Evolutionary conservation across 2,888 invertebrate genomes (phyloP).

Genomic region (Phlogophora meticulosa): DNA sequence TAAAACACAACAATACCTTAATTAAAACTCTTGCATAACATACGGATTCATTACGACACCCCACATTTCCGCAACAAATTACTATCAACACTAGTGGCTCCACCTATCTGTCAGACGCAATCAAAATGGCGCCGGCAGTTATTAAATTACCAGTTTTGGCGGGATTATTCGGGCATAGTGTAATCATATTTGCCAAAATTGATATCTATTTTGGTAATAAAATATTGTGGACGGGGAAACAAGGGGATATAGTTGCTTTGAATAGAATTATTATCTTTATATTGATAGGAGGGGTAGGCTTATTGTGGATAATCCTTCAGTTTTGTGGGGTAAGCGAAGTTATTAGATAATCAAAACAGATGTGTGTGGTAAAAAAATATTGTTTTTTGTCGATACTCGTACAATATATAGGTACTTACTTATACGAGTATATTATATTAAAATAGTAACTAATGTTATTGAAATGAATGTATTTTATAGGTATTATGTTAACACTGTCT

Average conservation of each 20-base stretch:
- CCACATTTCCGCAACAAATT: not conserved
- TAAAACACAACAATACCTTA: not conserved
- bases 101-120: conserved; percentile 61
- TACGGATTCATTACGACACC: not conserved
- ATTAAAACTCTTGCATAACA: conserved; percentile 2
- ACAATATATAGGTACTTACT: too few relatives aligned
- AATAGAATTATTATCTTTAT: conserved; percentile 51
- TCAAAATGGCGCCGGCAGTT: conserved; percentile 67
- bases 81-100: conserved; percentile 45
- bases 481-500: too few relatives aligned
- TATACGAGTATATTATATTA: too few relatives aligned
- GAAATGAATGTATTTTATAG: too few relatives aligned
- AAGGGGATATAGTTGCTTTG: conserved; percentile 54
- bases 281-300: conserved; percentile 28
- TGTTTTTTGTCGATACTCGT: conserved; percentile 9
- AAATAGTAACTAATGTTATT: too few relatives aligned
- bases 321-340: conserved; percentile 31
- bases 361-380: conserved; percentile 36
- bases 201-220: conserved; percentile 72
- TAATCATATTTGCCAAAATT: conserved; percentile 75
- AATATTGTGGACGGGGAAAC: conserved; percentile 65
- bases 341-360: conserved; percentile 25
- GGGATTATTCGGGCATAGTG: conserved; percentile 65
- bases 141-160: conserved; percentile 70
- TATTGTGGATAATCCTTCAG: conserved; percentile 26